Conservation (phyloP, 2,797 vertebrate genomes). For the Schizopygopsis pylzovi region DNA sequence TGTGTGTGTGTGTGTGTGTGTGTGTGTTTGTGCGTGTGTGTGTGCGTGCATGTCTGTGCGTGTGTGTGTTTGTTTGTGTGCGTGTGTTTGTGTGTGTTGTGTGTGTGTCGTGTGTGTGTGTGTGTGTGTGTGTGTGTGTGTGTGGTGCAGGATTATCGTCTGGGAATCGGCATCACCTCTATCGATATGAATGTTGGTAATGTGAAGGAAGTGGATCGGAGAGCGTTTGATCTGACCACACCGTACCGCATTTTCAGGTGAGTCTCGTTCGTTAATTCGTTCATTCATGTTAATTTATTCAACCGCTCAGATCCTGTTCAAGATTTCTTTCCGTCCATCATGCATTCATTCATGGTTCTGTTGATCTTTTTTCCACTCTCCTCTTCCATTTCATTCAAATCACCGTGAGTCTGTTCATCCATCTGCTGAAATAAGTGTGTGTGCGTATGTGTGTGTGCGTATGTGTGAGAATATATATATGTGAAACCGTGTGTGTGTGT, state of each 20-base stretch:
- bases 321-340: not conserved
- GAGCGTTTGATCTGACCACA: conserved; percentile 91
- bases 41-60: too few species aligned
- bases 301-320: not conserved
- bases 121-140: not conserved
- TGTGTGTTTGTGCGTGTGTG: too few species aligned
- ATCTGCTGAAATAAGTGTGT: not conserved
- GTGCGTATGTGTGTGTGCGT: not conserved
- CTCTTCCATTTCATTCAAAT: not conserved
- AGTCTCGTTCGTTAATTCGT: conserved; percentile 9
- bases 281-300: not conserved
- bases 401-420: not conserved
- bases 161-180: conserved; percentile 90
- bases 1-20: too few species aligned
- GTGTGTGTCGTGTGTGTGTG: not conserved
- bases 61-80: too few species aligned
- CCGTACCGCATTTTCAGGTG: conserved; percentile 94
- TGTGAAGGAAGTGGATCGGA: conserved; percentile 87
- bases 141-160: conserved; percentile 84
- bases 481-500: not conserved
- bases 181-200: conserved; percentile 97
- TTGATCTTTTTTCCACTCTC: not conserved
- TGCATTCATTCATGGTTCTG: not conserved
- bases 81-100: too few species aligned
- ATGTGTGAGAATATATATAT: conserved; percentile 33